These are phyloP conservation scores for Carposina sasakii DNA, from an alignment of 1,140 invertebrate species.

Conservation along the genomic window DNA sequence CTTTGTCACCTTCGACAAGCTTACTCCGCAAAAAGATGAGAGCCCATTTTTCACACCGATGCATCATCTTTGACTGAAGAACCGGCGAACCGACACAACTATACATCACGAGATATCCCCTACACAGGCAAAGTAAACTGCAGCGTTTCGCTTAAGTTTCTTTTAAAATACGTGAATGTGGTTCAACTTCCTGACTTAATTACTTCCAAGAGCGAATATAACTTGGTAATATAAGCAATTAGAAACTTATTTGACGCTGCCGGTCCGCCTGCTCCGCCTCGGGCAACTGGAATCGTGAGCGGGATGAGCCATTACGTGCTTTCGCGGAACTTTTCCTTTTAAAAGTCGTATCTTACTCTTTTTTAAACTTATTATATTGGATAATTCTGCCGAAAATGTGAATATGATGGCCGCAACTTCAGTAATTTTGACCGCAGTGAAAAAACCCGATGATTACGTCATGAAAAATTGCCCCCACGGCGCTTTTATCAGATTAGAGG, in stretches of 20 bases:
- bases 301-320: slow-evolving; percentile 71
- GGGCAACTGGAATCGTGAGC: slow-evolving; percentile 64
- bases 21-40: slow-evolving; percentile 36
- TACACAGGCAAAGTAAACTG: no score
- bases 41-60: slow-evolving; percentile 47
- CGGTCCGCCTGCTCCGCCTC: slow-evolving; percentile 64
- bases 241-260: slow-evolving; percentile 72
- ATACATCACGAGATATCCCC: no score
- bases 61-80: no score
- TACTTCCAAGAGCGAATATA: slow-evolving; percentile 68
- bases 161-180: slow-evolving; percentile 58
- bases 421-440: slow-evolving; percentile 48
- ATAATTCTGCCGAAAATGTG: slow-evolving; percentile 67
- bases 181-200: slow-evolving; percentile 67
- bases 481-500: slow-evolving; percentile 33
- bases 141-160: slow-evolving; percentile 35
- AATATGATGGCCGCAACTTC: slow-evolving; percentile 62
- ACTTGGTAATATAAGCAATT: slow-evolving; percentile 73
- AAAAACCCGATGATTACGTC: slow-evolving; percentile 51
- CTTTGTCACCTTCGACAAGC: slow-evolving; percentile 45
- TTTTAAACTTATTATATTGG: slow-evolving; percentile 69
- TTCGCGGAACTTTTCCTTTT: slow-evolving; percentile 68
- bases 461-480: slow-evolving; percentile 44
- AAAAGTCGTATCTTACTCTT: slow-evolving; percentile 69
- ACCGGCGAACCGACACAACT: no score